A percentile compares a stretch with the other conserved stretches of the same genome.
Conservation (phyloP, 2,888 invertebrate genomes). For the Gymnocheta viridis region DNA sequence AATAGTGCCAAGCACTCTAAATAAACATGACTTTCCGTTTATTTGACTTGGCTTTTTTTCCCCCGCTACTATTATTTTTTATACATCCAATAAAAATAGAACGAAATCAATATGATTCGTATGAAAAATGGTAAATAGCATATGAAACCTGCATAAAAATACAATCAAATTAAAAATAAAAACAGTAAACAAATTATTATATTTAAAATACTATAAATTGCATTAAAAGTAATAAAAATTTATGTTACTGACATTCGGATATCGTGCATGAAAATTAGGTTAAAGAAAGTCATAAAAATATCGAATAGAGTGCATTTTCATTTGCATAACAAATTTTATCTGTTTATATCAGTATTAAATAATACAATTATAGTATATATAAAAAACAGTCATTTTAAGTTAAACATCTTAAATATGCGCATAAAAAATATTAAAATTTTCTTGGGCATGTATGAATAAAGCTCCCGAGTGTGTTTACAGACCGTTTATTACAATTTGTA, state of each 20-base stretch:
- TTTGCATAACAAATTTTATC: constrained; percentile 15
- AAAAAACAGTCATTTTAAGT: background rate
- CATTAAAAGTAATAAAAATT: constrained; percentile 53
- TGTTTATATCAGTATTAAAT: constrained; percentile 15
- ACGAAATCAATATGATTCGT: constrained; percentile 53
- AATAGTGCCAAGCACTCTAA: background rate
- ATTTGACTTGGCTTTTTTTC: background rate
- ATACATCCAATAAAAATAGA: constrained; percentile 39
- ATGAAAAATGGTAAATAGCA: constrained; percentile 9
- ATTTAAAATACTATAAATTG: constrained; percentile 34
- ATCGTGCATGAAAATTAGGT: constrained; percentile 65
- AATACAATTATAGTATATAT: background rate
- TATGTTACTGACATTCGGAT: constrained; percentile 45
- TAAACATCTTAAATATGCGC: background rate
- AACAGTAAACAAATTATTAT: background rate
- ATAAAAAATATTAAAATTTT: background rate
- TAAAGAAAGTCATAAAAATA: constrained; percentile 64
- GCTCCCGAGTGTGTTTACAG: background rate
- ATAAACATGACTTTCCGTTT: constrained; percentile 27
- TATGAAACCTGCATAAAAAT: constrained; percentile 33
- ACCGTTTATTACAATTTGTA: too few relatives aligned
- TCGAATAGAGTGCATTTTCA: background rate
- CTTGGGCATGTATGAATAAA: background rate
- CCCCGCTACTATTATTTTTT: background rate
- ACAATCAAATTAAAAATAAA: constrained; percentile 18